These are phyloP conservation scores for Rhadinocentrus ornatus DNA, from an alignment of 2,797 vertebrate genomes.

Conservation along the genomic window DNA sequence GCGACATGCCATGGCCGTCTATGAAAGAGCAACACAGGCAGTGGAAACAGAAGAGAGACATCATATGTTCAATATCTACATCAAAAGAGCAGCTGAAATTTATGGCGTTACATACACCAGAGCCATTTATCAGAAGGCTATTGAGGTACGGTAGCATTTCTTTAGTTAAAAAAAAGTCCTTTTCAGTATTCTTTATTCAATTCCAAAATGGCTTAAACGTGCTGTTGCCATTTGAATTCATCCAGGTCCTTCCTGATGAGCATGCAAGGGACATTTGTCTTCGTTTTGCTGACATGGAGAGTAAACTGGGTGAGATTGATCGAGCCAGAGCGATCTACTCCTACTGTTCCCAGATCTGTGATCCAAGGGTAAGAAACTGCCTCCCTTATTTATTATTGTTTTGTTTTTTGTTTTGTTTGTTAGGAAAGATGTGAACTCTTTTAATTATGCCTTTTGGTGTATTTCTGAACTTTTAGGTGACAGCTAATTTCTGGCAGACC, in stretches of 20 bases:
- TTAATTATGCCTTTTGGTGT: not conserved
- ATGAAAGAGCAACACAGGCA: constrained; percentile 91
- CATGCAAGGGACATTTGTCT: constrained; percentile 93
- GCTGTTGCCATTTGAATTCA: not conserved
- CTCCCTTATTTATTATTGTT: not conserved
- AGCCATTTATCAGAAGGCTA: constrained; percentile 93
- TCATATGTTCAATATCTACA: constrained; percentile 97
- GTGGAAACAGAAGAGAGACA: constrained; percentile 88
- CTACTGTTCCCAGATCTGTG: constrained; percentile 95
- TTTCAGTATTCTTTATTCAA: not conserved
- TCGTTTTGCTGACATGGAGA: constrained; percentile 96
- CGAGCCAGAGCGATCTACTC: constrained; percentile 92
- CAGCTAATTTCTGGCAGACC: constrained; percentile 90
- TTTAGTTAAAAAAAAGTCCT: not conserved
- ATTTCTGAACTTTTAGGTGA: constrained; percentile 82
- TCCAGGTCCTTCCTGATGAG: constrained; percentile 90
- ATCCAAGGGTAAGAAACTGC: constrained; percentile 86
- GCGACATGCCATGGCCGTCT: constrained; percentile 94
- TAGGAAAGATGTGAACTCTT: not conserved
- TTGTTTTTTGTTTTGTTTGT: not conserved
- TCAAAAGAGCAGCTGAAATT: constrained; percentile 93
- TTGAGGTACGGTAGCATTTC: constrained; percentile 83
- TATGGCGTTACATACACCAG: constrained; percentile 95
- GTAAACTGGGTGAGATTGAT: constrained; percentile 94
- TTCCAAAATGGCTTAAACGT: not conserved